Base-by-base conservation (phyloP, 2,888 invertebrate species). In the Harpalus rufipes region DNA sequence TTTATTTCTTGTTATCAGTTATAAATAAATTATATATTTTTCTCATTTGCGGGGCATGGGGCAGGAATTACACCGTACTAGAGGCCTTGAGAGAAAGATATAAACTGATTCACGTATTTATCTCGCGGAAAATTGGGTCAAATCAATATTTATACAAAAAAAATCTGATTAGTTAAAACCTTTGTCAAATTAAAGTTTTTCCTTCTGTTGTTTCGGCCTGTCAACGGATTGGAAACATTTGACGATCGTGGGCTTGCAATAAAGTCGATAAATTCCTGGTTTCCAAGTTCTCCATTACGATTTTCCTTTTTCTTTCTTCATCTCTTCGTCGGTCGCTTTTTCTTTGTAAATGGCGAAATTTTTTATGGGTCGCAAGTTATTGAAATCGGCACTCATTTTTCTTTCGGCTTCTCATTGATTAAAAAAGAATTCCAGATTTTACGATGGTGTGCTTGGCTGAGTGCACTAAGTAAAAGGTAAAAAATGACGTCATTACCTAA, bases 361-460 rank as follows among this genome's bases (percentile, higher is more conserved):
- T 68, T 63, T 39, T 68, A 68, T 68, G 68, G 68, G 0, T 68
- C 32, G 32, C 32, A 39, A 68, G 68, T 68, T 68, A 68, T 39
- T 68, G 68, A 68, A 68, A 68, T 68, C n/a, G 68, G 68, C 68
- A 68, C 32, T 68, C 68, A 68, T 68, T 68, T 68, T 68, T 68
- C 68, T 39, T 68, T 68, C 14, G 32, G n/a, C 68, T 39, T 51
- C 14, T 68, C 39, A 68, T 68, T 68, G 39, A 68, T 68, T 68
- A 25, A 63, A 21, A 59, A 8, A 14, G 39, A 32, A 39, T 68
- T 68, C 14, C 1, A 21, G 63, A 63, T 63, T 63, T 63, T 8
- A 2, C 25, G 18, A 63, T 59, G n/a, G 7, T 8, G 25, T 51
- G 7, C 32, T 32, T 32, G 6, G 32, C 32, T 32, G 32, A 32